These are phyloP conservation scores for Axea sp. DNA, from an alignment of 2,888 invertebrate species.

Conservation along the genomic window DNA sequence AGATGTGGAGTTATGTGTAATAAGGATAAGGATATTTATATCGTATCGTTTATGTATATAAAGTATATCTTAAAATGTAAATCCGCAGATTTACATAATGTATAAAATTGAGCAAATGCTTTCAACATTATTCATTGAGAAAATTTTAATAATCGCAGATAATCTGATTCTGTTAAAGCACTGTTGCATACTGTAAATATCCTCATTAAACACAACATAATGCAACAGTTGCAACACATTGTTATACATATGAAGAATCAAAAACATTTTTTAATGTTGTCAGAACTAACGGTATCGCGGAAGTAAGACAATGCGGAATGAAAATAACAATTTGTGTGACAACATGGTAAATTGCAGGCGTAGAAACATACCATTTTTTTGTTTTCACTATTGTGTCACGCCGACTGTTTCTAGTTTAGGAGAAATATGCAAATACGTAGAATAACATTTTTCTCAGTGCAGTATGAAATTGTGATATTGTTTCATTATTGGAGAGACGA, in stretches of 20 bases:
- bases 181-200: conserved; percentile 23
- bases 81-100: conserved; percentile 46
- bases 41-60: conserved; percentile 39
- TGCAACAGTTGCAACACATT: conserved; percentile 13
- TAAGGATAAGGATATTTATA: conserved; percentile 39
- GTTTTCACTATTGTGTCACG: conserved; percentile 40
- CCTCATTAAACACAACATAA: conserved; percentile 10
- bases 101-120: conserved; percentile 34
- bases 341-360: conserved; percentile 37
- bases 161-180: conserved; percentile 28
- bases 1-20: conserved; percentile 5
- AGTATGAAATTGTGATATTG: conserved; percentile 43
- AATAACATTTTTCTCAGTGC: conserved; percentile 34
- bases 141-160: conserved; percentile 45
- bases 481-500: conserved; percentile 42
- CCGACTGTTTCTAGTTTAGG: conserved; percentile 36
- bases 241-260: neutral
- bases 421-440: conserved; percentile 40
- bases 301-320: conserved; percentile 39
- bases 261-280: conserved; percentile 39
- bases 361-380: conserved; percentile 39
- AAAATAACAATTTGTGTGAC: conserved; percentile 54
- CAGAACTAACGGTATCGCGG: conserved; percentile 18
- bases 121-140: conserved; percentile 32
- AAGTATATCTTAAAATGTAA: conserved; percentile 39